Evolutionary conservation across 1,140 invertebrate species (phyloP).

Genomic region (Anoplolepis gracilipes): DNA sequence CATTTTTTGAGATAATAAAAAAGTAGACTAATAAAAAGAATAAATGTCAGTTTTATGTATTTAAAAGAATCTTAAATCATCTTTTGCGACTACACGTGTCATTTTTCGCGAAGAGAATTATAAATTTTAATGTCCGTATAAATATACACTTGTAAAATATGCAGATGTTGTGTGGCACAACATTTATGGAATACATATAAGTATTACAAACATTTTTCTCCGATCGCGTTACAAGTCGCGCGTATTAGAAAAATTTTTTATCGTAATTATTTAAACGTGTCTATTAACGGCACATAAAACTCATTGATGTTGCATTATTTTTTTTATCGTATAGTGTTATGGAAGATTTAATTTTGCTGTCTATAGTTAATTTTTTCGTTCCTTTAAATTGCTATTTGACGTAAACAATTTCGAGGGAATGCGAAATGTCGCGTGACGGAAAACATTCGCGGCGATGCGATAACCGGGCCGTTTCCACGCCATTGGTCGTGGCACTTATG

Average conservation of each 20-base stretch:
- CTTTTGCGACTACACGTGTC: too few species aligned
- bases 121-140: constrained; percentile 13
- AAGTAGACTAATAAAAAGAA: not conserved
- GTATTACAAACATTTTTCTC: too few species aligned
- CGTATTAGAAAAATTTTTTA: constrained; percentile 5
- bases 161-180: not conserved
- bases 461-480: constrained; percentile 59
- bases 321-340: not conserved
- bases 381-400: not conserved
- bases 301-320: constrained; percentile 1
- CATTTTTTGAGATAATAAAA: not conserved
- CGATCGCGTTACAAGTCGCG: not conserved
- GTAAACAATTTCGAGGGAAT: constrained; percentile 10
- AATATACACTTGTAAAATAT: constrained; percentile 3
- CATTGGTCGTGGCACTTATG: constrained; percentile 64
- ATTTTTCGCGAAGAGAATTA: not conserved
- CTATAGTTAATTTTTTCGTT: constrained; percentile 13
- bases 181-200: not conserved
- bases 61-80: constrained; percentile 1
- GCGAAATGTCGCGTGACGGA: constrained; percentile 13
- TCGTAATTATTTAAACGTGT: not conserved
- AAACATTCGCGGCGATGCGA: constrained; percentile 34
- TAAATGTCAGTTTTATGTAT: not conserved
- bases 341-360: constrained; percentile 21
- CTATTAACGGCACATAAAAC: not conserved